phyloP scores from a whole-genome alignment of 2,888 invertebrate species.

The Pycnomerus fuliginosus region DNA sequence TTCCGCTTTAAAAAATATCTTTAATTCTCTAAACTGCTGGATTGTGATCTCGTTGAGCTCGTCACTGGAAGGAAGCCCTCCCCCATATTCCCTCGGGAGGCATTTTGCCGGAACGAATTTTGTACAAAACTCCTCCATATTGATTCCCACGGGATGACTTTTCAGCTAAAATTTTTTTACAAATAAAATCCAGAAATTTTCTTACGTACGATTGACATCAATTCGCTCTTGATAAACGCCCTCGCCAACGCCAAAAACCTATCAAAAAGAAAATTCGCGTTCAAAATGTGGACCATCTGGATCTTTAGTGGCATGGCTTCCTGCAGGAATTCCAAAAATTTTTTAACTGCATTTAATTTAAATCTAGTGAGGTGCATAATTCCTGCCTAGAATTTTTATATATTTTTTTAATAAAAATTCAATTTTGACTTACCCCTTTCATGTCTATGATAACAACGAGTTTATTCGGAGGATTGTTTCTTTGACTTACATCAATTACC shows the following conservation, averaged over 20 bases:
- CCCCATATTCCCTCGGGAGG: slow-evolving; percentile 60
- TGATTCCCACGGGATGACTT: slow-evolving; percentile 58
- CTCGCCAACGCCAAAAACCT: slow-evolving; percentile 48
- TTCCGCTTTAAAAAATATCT: slow-evolving; percentile 39
- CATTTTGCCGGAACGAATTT: slow-evolving; percentile 52
- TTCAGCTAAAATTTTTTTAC: slow-evolving; percentile 8
- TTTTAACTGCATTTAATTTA: slow-evolving; percentile 33
- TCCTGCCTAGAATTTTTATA: slow-evolving; percentile 40
- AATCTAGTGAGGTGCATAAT: slow-evolving; percentile 40
- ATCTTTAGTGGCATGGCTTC: slow-evolving; percentile 49
- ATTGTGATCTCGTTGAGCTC: slow-evolving; percentile 57
- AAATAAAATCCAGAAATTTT: too few relatives aligned
- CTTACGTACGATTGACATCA: too few relatives aligned
- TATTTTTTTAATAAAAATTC: slow-evolving; percentile 7
- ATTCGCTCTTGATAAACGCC: slow-evolving; percentile 40
- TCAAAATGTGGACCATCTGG: slow-evolving; percentile 51
- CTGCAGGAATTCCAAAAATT: slow-evolving; percentile 41
- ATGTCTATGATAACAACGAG: slow-evolving; percentile 40
- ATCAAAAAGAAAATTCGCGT: slow-evolving; percentile 49
- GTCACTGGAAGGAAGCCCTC: slow-evolving; percentile 56
- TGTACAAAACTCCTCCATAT: slow-evolving; percentile 57
- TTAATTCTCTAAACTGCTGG: slow-evolving; percentile 38
- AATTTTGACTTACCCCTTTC: slow-evolving; percentile 31
- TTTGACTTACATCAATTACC: slow-evolving; percentile 37
- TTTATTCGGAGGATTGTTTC: slow-evolving; percentile 37